Evolutionary conservation across 2,888 invertebrate species (phyloP), one percentile per base, ranked within the genome.

Genomic region (Drosophila phalerata): DNA sequence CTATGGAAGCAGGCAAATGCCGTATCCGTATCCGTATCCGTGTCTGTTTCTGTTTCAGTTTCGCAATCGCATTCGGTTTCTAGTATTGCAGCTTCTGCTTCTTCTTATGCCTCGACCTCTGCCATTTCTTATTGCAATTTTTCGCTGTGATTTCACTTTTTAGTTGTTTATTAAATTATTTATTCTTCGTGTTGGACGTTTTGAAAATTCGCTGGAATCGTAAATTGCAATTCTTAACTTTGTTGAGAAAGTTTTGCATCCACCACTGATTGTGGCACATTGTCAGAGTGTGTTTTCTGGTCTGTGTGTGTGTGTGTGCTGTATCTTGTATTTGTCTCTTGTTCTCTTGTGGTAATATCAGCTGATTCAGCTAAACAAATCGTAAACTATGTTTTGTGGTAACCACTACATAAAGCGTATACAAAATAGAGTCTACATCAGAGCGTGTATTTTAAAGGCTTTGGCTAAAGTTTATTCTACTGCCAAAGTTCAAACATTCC

Each of bases 141-240:
- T 48, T 19, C 34, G 60, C 71, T 38, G 53, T 77, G 73, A 74
- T 74, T 74, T 71, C 72, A 71, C 38, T 77, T 62, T 52, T 53
- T 45, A 49, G 19, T 19, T 40, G 25, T 40, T 51, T 15, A 47
- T 40, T 40, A 25, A 30, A 17, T 58, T 64, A 55, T 28, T 2
- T 25, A 45, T 28, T 25, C 40, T 53, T 55, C 25, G 2, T 15
- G 28, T 17, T 57, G n/a, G 30, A n/a, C 28, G 15, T 17, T 56
- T 43, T 17, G 5, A n/a, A 56, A 25, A 56, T 48, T 57, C n/a
- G 47, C 53, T 10, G 45, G 19, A 37, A 42, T 34, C 34, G 55
- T 40, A 56, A 48, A 61, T 57, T 71, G 47, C 37, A 22, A 53
- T 52, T 43, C 30, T 47, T 22, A 40, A 37, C 49, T 51, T 34